Conservation (phyloP, 2,113 vertebrate species). For the Henicopernis longicauda region DNA sequence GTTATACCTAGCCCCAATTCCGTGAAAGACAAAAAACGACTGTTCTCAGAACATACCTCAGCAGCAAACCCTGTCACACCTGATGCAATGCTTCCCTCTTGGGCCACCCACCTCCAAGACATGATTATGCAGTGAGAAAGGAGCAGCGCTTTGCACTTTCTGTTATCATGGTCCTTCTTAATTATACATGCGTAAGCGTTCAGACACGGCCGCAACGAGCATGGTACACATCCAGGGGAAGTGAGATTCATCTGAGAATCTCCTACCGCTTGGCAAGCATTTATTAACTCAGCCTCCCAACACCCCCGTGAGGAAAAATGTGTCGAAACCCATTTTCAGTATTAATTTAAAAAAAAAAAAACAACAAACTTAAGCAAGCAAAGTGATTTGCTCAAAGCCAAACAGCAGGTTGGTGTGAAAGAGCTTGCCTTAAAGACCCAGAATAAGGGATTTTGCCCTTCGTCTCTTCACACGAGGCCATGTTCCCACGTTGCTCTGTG, state of each 20-base stretch:
- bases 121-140: conserved; percentile 55
- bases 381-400: conserved; percentile 48
- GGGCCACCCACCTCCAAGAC: conserved; percentile 62
- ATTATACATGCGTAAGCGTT: conserved; percentile 52
- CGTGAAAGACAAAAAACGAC: background rate
- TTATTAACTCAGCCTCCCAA: conserved; percentile 46
- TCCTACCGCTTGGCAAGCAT: conserved; percentile 10
- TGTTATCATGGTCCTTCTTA: conserved; percentile 53
- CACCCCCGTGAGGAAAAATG: conserved; percentile 55
- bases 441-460: conserved; percentile 37
- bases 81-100: conserved; percentile 40
- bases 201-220: conserved; percentile 40
- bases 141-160: conserved; percentile 23
- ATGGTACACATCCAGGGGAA: conserved; percentile 55
- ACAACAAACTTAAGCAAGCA: conserved; percentile 21
- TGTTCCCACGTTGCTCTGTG: background rate
- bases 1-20: conserved; percentile 1
- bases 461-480: background rate
- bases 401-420: conserved; percentile 38
- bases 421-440: conserved; percentile 19
- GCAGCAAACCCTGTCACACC: conserved; percentile 31
- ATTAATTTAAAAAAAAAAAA: conserved; percentile 20
- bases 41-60: conserved; percentile 34
- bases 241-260: conserved; percentile 61
- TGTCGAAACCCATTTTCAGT: conserved; percentile 57